Conservation (phyloP, 30 jellyfish, hydroid and myxozoan genomes). For the Cassiopea xamachana region DNA sequence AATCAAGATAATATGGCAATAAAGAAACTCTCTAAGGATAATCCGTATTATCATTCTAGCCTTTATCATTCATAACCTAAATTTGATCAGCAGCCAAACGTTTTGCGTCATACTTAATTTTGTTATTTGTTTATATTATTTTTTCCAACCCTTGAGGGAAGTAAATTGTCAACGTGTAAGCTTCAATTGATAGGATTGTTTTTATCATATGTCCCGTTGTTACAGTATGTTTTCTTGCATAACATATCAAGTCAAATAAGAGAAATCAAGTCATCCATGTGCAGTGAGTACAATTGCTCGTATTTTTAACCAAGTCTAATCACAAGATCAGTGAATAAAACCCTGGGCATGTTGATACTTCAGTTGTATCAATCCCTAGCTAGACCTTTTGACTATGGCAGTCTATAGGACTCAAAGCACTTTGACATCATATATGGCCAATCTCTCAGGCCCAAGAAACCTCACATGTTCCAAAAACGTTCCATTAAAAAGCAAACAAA, state of each 20-base stretch:
- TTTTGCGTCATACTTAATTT: background rate
- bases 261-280: background rate
- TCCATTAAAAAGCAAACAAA: too few species aligned
- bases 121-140: background rate
- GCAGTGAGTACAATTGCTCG: too few species aligned
- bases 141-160: background rate
- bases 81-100: background rate
- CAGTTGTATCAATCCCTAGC: too few species aligned
- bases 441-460: too few species aligned
- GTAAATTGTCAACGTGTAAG: background rate
- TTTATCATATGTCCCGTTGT: background rate
- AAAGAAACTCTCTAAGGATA: background rate
- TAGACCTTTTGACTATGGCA: too few species aligned
- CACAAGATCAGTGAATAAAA: too few species aligned
- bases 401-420: too few species aligned
- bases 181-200: background rate
- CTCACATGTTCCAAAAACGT: too few species aligned
- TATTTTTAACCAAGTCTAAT: too few species aligned
- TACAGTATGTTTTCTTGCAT: background rate
- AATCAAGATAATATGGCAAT: background rate
- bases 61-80: background rate
- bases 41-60: background rate
- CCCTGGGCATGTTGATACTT: too few species aligned
- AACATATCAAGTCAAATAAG: background rate
- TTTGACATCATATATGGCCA: too few species aligned